phyloP scores from a whole-genome alignment of 2,888 invertebrate genomes.

The Temnothorax ravouxi region DNA sequence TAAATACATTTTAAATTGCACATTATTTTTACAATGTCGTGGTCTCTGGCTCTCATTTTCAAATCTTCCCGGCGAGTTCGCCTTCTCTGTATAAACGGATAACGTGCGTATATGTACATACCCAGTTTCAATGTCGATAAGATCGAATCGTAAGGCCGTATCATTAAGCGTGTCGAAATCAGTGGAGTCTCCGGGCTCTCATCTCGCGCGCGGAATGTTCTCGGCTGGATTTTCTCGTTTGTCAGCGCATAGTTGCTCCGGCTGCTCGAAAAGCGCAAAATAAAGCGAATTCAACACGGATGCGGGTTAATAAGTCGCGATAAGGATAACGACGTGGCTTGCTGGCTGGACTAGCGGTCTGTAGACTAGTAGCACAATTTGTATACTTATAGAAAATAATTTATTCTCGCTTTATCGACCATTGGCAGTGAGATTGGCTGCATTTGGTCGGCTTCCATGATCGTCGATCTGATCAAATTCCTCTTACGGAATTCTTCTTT shows the following conservation, averaged over 20 bases:
- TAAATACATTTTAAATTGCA: not conserved
- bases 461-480: constrained; percentile 2
- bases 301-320: constrained; percentile 54
- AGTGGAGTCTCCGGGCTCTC: constrained; percentile 1
- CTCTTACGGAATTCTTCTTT: not conserved
- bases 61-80: not conserved
- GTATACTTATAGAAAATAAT: constrained; percentile 50
- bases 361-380: constrained; percentile 14
- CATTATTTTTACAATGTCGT: not conserved
- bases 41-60: not conserved
- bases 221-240: constrained; percentile 28
- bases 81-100: constrained; percentile 43
- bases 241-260: constrained; percentile 17
- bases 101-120: constrained; percentile 25
- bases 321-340: constrained; percentile 37
- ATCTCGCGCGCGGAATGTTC: constrained; percentile 15
- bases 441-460: not conserved
- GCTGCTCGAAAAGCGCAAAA: constrained; percentile 36
- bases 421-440: not conserved
- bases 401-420: constrained; percentile 17
- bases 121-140: constrained; percentile 47
- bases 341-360: not conserved
- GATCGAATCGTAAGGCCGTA: constrained; percentile 53
- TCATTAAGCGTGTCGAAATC: constrained; percentile 49
- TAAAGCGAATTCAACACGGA: constrained; percentile 58